Evolutionary conservation across 2,888 invertebrate genomes (phyloP), one percentile per base, ranked within the genome.

Genomic region (Spilosoma lubricipeda): DNA sequence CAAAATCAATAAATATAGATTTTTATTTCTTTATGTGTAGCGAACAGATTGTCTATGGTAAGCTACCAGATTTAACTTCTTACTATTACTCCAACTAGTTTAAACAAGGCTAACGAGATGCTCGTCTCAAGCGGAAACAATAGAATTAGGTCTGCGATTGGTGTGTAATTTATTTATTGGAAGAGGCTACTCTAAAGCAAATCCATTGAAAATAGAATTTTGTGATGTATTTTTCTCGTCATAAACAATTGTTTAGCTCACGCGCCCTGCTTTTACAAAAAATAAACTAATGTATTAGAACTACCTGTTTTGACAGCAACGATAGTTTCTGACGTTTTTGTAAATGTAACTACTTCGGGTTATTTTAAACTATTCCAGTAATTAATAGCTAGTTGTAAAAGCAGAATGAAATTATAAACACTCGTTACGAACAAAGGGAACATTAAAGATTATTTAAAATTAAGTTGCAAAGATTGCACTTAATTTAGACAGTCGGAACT

Each of bases 41-140:
- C 36, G 23, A 33, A 66, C 20, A 66, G 39, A 66, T 66, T 66
- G 23, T 36, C 65, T 5, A 66, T 66, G 65, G 65, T 65, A 3
- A 36, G 36, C 36, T 65, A 39, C 36, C 65, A 65, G 36, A 11
- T 65, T 65, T 20, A 33, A 39, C 36, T 63, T 63, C 27, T 63
- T 30, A 63, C 65, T 65, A n/a, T 36, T 39, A 66, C 39, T 66
- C 65, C 39, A 39, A 66, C 65, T 66, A 66, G 65, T 39, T 66
- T 66, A 39, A 66, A 66, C 65, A n/a, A 69, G n/a, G 18, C 52
- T 69, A 69, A 69, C 52, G 36, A 69, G 36, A n/a, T 36, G 23
- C n/a, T 52, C 33, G 52, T 69, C 56, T 69, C 15, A 36, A 56
- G 36, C 33, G 69, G n/a, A 33, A 69, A 69, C 69, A 56, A 69